Percentiles rank a stretch among this genome's conserved stretches.
These are phyloP conservation scores for Oryzias woworae DNA, from an alignment of 2,113 vertebrate genomes.

Conservation along the genomic window DNA sequence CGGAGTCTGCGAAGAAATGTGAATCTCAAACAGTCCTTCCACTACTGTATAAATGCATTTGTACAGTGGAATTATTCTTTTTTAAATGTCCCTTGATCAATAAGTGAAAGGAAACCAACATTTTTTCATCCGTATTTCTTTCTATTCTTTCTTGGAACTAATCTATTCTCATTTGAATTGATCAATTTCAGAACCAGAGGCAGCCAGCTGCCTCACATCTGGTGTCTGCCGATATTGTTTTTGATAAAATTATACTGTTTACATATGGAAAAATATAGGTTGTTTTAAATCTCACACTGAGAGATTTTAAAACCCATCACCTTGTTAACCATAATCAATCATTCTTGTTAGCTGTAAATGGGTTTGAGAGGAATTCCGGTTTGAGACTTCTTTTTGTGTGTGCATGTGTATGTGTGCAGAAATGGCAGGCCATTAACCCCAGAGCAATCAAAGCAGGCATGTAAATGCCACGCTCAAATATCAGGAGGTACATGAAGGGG, in stretches of 20 bases:
- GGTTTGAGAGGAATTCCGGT: conserved; percentile 9
- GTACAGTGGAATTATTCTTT: not conserved
- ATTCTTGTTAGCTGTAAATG: conserved; percentile 5
- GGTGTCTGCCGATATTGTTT: conserved; percentile 11
- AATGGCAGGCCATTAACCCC: conserved; percentile 14
- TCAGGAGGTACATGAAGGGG: not conserved
- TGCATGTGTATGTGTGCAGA: not conserved
- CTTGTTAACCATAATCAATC: conserved; percentile 20
- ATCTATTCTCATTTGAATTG: conserved; percentile 48
- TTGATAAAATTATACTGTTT: conserved; percentile 26
- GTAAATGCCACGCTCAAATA: conserved; percentile 29
- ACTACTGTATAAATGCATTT: not conserved
- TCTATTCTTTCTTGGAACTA: conserved; percentile 8
- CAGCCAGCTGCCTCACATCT: conserved; percentile 33
- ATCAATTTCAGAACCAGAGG: conserved; percentile 24
- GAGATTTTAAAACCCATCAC: conserved; percentile 24
- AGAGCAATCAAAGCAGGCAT: conserved; percentile 8
- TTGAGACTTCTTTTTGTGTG: not conserved
- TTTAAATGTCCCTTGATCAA: conserved; percentile 10
- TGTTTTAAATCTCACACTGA: not conserved
- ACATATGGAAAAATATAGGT: conserved; percentile 4
- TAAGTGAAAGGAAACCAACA: conserved; percentile 6
- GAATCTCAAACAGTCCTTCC: too few relatives aligned
- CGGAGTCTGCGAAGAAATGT: too few relatives aligned
- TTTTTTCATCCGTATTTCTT: conserved; percentile 34